A percentile compares a stretch with the other conserved stretches of the same genome.
These are phyloP conservation scores for Plutella xylostella DNA, from an alignment of 2,888 invertebrate species.

Conservation along the genomic window DNA sequence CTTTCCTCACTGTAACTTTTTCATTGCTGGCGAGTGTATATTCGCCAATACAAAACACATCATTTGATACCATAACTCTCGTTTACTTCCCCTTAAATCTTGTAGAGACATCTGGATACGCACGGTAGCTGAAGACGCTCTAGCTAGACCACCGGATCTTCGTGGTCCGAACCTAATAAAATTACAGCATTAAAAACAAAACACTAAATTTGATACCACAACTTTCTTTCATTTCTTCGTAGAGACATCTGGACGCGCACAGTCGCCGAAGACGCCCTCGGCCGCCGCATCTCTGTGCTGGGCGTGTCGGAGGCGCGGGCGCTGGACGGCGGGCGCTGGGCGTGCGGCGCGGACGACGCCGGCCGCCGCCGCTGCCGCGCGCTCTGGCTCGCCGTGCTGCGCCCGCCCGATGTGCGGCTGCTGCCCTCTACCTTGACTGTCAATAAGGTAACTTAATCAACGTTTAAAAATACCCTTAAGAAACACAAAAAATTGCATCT, in stretches of 20 bases:
- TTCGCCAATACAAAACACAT: too few species aligned
- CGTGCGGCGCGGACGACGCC: constrained; percentile 80
- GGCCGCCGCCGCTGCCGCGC: constrained; percentile 77
- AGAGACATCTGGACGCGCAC: constrained; percentile 78
- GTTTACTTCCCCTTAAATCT: too few species aligned
- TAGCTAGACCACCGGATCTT: too few species aligned
- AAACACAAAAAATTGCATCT: too few species aligned
- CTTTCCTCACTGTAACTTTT: too few species aligned
- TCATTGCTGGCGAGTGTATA: too few species aligned
- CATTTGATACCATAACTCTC: too few species aligned
- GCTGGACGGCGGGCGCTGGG: constrained; percentile 82
- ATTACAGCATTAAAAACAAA: too few species aligned
- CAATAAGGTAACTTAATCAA: constrained; percentile 70
- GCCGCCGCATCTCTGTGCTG: constrained; percentile 73
- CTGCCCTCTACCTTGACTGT: constrained; percentile 78
- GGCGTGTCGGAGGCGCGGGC: constrained; percentile 77
- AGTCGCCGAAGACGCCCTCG: constrained; percentile 63
- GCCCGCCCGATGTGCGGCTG: constrained; percentile 75
- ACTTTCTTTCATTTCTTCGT: too few species aligned
- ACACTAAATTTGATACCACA: too few species aligned
- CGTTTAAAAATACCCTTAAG: too few species aligned
- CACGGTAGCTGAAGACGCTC: constrained; percentile 63
- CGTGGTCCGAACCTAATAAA: too few species aligned
- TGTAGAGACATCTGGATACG: constrained; percentile 77
- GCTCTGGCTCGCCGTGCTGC: constrained; percentile 70